phyloP scores from a whole-genome alignment of 2,888 invertebrate species.

The Drosophila paracracens region DNA sequence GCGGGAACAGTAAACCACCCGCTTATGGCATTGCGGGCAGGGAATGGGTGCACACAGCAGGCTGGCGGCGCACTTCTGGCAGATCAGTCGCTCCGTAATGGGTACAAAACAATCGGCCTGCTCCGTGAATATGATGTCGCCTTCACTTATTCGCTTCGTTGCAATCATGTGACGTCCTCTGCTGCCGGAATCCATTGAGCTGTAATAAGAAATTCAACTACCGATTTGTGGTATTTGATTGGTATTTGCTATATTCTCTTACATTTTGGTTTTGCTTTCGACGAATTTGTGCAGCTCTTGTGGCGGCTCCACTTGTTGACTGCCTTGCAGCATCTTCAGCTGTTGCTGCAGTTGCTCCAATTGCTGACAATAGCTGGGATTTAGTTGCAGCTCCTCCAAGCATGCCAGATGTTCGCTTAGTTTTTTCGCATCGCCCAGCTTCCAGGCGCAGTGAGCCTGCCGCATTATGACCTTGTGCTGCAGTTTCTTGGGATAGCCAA shows the following conservation, averaged over 20 bases:
- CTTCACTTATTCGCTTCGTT: constrained; percentile 86
- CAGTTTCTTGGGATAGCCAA: constrained; percentile 68
- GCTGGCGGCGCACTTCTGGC: constrained; percentile 90
- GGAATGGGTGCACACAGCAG: constrained; percentile 87
- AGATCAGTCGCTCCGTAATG: constrained; percentile 86
- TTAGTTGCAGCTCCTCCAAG: constrained; percentile 51
- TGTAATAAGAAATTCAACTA: constrained; percentile 11
- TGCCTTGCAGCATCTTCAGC: constrained; percentile 2
- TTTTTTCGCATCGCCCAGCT: constrained; percentile 45
- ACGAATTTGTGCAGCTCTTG: not conserved
- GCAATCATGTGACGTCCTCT: constrained; percentile 85
- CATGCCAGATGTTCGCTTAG: constrained; percentile 51
- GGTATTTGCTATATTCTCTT: constrained; percentile 5
- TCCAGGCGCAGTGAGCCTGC: constrained; percentile 72
- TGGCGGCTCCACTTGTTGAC: not conserved
- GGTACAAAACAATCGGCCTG: constrained; percentile 92
- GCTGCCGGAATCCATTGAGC: constrained; percentile 11
- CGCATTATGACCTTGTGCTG: constrained; percentile 72
- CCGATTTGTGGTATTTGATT: not conserved
- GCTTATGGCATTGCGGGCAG: constrained; percentile 88
- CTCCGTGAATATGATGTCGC: constrained; percentile 92
- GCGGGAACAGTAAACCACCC: constrained; percentile 89
- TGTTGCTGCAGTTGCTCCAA: constrained; percentile 48
- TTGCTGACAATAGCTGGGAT: constrained; percentile 50
- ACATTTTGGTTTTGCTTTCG: constrained; percentile 35